phyloP scores from a whole-genome alignment of 2,113 vertebrate species.

The Camelus bactrianus region DNA sequence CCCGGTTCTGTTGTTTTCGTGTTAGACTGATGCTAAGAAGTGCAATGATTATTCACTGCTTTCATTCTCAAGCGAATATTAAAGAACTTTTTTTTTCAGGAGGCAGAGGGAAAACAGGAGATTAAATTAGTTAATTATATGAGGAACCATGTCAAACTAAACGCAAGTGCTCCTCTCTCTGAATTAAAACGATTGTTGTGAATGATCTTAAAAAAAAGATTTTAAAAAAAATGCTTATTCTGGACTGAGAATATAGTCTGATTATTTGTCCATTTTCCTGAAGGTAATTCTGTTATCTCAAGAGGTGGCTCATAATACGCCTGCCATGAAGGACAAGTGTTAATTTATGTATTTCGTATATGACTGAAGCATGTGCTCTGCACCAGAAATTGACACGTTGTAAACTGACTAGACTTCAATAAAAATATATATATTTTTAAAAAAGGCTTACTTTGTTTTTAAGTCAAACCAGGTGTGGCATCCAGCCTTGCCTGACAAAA shows the following conservation, averaged over 20 bases:
- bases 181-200: neutral
- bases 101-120: neutral
- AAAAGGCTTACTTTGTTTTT: no score
- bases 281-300: neutral
- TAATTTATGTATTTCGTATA: no score
- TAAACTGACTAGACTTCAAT: no score
- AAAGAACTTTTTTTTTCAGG: neutral
- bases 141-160: neutral
- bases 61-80: neutral
- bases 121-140: constrained; percentile 11
- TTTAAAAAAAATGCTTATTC: neutral
- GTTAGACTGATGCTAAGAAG: neutral
- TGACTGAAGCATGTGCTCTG: no score
- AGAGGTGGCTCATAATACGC: accelerated
- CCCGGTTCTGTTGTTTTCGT: neutral
- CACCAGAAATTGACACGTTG: no score
- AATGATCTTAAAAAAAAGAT: neutral
- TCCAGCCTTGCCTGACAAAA: no score
- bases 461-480: no score
- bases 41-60: neutral
- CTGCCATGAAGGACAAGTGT: no score
- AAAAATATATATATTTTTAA: no score
- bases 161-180: neutral
- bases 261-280: neutral
- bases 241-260: neutral